These are phyloP conservation scores for Peromyscus melanophrys DNA, from an alignment of 2,797 vertebrate genomes.

Conservation along the genomic window DNA sequence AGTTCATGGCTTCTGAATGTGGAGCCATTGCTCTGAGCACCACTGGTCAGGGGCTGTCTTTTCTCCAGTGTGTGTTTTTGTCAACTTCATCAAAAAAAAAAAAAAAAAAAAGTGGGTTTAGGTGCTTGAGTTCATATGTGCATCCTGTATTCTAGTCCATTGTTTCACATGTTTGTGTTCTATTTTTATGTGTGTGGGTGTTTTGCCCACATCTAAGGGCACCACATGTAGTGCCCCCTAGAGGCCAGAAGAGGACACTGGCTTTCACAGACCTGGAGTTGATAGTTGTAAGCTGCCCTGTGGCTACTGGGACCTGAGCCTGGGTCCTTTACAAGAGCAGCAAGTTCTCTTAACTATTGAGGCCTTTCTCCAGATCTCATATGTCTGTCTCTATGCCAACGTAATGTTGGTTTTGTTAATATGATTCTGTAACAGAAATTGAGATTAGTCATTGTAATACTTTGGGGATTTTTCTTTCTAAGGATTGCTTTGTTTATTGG, in stretches of 20 bases:
- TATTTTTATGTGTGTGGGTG: neutral
- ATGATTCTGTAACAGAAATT: neutral
- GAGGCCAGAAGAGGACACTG: neutral
- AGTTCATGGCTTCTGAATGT: neutral
- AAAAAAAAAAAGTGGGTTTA: neutral
- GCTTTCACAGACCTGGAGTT: neutral
- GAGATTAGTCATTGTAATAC: neutral
- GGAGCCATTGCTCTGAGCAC: neutral
- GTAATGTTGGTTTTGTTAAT: neutral
- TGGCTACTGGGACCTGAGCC: neutral
- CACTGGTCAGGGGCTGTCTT: neutral
- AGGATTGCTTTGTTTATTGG: neutral
- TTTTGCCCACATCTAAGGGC: neutral
- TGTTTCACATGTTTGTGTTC: neutral
- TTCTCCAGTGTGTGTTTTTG: neutral
- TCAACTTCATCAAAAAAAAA: neutral
- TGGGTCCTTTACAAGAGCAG: neutral
- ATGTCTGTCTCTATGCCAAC: neutral
- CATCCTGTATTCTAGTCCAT: neutral
- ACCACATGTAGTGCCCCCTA: neutral
- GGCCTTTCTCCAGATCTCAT: neutral
- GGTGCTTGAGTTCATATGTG: neutral
- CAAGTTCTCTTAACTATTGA: neutral
- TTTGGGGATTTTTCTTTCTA: neutral
- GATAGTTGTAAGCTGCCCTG: neutral